Percentiles rank a stretch among this genome's conserved stretches.
Evolutionary conservation across 1,140 invertebrate species (phyloP).

Genomic region (Lordiphosa collinella): DNA sequence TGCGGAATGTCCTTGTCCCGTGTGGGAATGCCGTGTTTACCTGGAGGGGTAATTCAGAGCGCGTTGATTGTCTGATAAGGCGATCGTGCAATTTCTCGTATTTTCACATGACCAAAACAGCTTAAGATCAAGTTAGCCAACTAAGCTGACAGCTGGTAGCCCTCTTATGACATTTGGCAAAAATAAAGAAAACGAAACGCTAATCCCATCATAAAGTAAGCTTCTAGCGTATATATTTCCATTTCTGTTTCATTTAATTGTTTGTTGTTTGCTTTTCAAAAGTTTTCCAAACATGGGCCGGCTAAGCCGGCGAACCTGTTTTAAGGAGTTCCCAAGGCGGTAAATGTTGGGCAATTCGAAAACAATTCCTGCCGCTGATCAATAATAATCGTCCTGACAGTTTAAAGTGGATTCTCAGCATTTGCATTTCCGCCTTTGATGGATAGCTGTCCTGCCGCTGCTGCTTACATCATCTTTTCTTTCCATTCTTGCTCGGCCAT

Average conservation of each 20-base stretch:
- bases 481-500: slow-evolving; percentile 31
- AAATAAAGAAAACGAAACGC: slow-evolving; percentile 24
- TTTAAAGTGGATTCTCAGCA: slow-evolving; percentile 64
- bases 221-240: slow-evolving; percentile 37
- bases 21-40: slow-evolving; percentile 47
- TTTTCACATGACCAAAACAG: slow-evolving; percentile 77
- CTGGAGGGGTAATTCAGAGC: slow-evolving; percentile 47
- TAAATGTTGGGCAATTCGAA: slow-evolving; percentile 46
- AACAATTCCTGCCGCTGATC: slow-evolving; percentile 56
- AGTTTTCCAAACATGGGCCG: slow-evolving; percentile 72
- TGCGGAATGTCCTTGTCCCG: slow-evolving; percentile 34
- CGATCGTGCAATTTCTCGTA: slow-evolving; percentile 63
- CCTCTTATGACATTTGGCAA: slow-evolving; percentile 54
- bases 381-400: slow-evolving; percentile 78
- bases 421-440: slow-evolving; percentile 67
- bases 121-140: slow-evolving; percentile 76
- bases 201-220: slow-evolving; percentile 64
- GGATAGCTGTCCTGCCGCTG: slow-evolving; percentile 7
- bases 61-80: slow-evolving; percentile 55
- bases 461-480: slow-evolving; percentile 30
- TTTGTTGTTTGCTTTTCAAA: slow-evolving; percentile 53
- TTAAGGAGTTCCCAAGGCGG: slow-evolving; percentile 41
- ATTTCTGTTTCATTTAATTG: slow-evolving; percentile 57
- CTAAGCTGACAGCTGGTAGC: slow-evolving; percentile 72
- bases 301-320: slow-evolving; percentile 64